These are phyloP conservation scores for Ranitomeya variabilis DNA, from an alignment of 2,113 vertebrate genomes.

Conservation along the genomic window DNA sequence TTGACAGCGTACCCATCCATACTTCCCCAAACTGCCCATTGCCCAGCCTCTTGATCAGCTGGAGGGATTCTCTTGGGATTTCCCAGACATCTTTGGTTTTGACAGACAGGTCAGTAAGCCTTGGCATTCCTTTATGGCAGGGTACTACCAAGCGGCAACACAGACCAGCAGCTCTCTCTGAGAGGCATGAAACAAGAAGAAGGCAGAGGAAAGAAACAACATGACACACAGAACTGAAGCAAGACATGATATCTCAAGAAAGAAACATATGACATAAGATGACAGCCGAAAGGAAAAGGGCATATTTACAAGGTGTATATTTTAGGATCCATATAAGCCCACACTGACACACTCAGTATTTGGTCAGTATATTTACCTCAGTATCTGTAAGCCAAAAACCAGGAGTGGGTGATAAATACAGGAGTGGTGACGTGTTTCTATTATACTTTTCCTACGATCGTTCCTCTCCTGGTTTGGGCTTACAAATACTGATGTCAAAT, in stretches of 20 bases:
- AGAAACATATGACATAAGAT: slow-evolving; percentile 44
- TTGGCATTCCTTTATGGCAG: slow-evolving; percentile 97
- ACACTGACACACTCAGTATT: too few relatives aligned
- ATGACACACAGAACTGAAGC: slow-evolving; percentile 69
- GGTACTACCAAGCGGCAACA: slow-evolving; percentile 97
- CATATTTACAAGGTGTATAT: neutral
- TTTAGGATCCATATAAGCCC: neutral
- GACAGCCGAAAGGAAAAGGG: slow-evolving; percentile 32
- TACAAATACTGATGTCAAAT: too few relatives aligned
- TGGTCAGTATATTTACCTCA: too few relatives aligned
- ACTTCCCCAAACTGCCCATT: slow-evolving; percentile 99
- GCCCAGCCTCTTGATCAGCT: slow-evolving; percentile 96
- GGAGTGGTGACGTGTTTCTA: too few relatives aligned
- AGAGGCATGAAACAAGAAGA: slow-evolving; percentile 69
- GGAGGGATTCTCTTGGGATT: slow-evolving; percentile 94
- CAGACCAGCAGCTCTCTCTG: slow-evolving; percentile 97
- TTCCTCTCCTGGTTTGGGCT: too few relatives aligned
- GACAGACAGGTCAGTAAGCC: slow-evolving; percentile 96
- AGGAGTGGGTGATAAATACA: too few relatives aligned
- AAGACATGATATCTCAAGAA: slow-evolving; percentile 65
- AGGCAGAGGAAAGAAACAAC: slow-evolving; percentile 71
- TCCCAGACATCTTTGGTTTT: slow-evolving; percentile 99
- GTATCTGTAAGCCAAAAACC: too few relatives aligned
- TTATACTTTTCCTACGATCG: too few relatives aligned
- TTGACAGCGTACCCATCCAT: slow-evolving; percentile 95